Evolutionary conservation across 2,888 invertebrate genomes (phyloP).

Genomic region (Troglohyphantes excavatus): DNA sequence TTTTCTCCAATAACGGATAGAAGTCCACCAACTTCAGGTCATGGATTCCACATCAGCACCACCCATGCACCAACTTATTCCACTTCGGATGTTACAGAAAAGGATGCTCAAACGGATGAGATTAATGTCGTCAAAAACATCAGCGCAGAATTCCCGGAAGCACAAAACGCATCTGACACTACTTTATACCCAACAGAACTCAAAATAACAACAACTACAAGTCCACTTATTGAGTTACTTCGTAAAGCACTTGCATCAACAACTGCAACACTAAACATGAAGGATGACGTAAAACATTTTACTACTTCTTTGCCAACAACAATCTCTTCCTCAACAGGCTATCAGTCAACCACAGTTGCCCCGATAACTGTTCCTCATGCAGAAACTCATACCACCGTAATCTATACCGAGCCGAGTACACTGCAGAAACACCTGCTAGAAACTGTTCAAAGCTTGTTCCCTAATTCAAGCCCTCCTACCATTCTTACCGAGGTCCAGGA

Average conservation of each 20-base stretch:
- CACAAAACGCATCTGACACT: background rate
- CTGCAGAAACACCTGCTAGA: background rate
- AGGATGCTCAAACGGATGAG: background rate
- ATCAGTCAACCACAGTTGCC: background rate
- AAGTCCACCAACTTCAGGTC: background rate
- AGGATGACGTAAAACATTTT: background rate
- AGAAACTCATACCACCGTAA: background rate
- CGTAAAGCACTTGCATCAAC: background rate
- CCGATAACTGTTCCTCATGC: background rate
- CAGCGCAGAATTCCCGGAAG: background rate
- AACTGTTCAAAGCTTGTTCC: constrained; percentile 14
- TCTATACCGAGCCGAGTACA: background rate
- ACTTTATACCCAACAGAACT: background rate
- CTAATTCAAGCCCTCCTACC: constrained; percentile 29
- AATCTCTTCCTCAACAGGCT: background rate
- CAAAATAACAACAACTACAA: background rate
- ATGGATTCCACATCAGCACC: background rate
- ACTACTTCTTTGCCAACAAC: background rate
- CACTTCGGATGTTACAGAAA: background rate
- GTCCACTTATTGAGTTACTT: background rate
- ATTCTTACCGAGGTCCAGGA: constrained; percentile 7
- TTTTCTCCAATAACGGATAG: background rate
- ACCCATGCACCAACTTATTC: background rate
- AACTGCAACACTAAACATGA: background rate
- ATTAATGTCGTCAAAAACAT: background rate